These are phyloP conservation scores for Neelides sp. DNA, from an alignment of 1,140 invertebrate genomes.

Conservation along the genomic window DNA sequence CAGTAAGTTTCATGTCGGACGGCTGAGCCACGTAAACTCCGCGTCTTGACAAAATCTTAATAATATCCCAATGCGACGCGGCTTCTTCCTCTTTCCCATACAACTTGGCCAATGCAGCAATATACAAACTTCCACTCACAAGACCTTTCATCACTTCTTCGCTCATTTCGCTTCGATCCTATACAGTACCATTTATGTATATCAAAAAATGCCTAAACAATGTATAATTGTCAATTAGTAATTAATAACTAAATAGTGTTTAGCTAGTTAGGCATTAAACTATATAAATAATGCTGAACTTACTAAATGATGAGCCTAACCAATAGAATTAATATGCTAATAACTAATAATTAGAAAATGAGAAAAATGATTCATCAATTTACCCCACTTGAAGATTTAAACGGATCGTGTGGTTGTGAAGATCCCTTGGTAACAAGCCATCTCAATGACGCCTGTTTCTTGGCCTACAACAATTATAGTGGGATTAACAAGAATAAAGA, in stretches of 20 bases:
- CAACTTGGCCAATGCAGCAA: constrained; percentile 22
- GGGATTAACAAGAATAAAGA: constrained; percentile 4
- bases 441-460: constrained; percentile 30
- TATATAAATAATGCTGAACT: neutral
- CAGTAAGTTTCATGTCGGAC: constrained; percentile 30
- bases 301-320: neutral
- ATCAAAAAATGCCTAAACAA: neutral
- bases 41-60: constrained; percentile 26
- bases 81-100: constrained; percentile 3
- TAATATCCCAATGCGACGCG: constrained; percentile 28
- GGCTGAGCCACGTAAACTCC: constrained; percentile 30
- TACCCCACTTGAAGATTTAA: constrained; percentile 29
- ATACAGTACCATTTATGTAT: neutral
- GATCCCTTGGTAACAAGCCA: constrained; percentile 28
- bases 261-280: neutral
- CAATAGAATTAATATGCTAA: neutral
- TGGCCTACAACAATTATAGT: constrained; percentile 16
- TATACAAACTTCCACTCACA: constrained; percentile 25
- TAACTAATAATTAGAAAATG: neutral
- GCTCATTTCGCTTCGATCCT: constrained; percentile 4
- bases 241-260: neutral
- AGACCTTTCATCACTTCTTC: constrained; percentile 28
- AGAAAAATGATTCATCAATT: neutral
- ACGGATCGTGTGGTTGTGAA: constrained; percentile 23
- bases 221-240: neutral